Conservation (phyloP, 2,113 vertebrate species). For the Desmodus rotundus region DNA sequence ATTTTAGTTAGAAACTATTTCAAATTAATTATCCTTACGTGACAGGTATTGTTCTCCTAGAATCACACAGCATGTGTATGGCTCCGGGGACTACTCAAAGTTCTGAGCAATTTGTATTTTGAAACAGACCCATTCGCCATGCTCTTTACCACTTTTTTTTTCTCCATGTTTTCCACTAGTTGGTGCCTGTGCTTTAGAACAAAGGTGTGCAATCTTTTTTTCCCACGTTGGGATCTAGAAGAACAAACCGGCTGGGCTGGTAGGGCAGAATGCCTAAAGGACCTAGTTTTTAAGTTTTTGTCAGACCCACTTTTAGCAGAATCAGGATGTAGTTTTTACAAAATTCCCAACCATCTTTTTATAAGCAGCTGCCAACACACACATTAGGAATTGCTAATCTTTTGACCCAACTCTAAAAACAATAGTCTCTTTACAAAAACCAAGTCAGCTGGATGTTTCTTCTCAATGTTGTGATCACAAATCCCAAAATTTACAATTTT, state of each 20-base stretch:
- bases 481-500: background rate
- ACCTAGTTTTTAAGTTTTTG: background rate
- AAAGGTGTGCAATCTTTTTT: background rate
- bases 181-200: background rate
- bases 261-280: background rate
- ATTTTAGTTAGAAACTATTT: constrained; percentile 61
- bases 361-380: background rate
- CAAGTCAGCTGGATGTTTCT: background rate
- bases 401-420: constrained; percentile 21
- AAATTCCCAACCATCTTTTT: background rate
- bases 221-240: background rate
- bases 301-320: constrained; percentile 18
- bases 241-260: background rate
- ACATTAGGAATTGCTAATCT: constrained; percentile 25
- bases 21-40: constrained; percentile 5
- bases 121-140: background rate
- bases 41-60: constrained; percentile 11
- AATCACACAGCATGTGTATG: background rate
- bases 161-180: background rate
- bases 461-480: background rate
- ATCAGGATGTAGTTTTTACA: background rate
- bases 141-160: background rate
- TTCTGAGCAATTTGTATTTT: background rate
- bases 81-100: background rate
- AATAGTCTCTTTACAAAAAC: background rate